Conservation (phyloP, 2,113 vertebrate genomes). For the Trachemys scripta region DNA sequence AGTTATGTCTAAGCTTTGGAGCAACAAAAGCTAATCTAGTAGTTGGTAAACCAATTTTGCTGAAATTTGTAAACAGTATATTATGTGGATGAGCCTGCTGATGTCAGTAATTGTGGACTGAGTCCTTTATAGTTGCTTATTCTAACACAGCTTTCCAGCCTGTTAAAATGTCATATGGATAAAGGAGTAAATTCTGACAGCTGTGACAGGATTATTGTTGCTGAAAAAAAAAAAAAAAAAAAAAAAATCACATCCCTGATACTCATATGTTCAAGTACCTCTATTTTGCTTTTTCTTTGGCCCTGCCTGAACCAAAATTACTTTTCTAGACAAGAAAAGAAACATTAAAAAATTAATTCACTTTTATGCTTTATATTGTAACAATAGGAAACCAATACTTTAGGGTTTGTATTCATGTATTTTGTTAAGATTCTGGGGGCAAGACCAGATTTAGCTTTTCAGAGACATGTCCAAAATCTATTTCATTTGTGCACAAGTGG, state of each 20-base stretch:
- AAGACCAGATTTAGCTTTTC: background rate
- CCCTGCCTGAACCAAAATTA: slow-evolving; percentile 54
- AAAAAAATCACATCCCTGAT: slow-evolving; percentile 58
- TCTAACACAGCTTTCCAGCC: slow-evolving; percentile 73
- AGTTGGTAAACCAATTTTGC: slow-evolving; percentile 62
- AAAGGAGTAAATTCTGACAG: slow-evolving; percentile 79
- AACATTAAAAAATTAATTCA: slow-evolving; percentile 1
- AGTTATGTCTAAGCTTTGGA: slow-evolving; percentile 52
- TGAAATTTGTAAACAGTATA: slow-evolving; percentile 72
- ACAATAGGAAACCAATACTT: background rate
- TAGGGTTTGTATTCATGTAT: background rate
- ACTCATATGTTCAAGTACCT: slow-evolving; percentile 68
- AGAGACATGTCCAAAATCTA: background rate
- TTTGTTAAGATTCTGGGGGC: background rate
- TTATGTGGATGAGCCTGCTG: slow-evolving; percentile 67
- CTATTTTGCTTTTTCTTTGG: slow-evolving; percentile 70
- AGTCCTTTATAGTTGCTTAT: slow-evolving; percentile 76
- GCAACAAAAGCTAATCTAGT: slow-evolving; percentile 52
- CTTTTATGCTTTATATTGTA: background rate
- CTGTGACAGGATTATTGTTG: slow-evolving; percentile 80
- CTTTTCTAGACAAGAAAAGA: slow-evolving; percentile 41
- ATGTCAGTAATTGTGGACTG: slow-evolving; percentile 65
- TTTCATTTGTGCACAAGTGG: background rate
- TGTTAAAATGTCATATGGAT: slow-evolving; percentile 84
- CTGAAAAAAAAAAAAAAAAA: slow-evolving; percentile 78